Conservation (phyloP, 2,888 invertebrate species). For the Eupeodes luniger region DNA sequence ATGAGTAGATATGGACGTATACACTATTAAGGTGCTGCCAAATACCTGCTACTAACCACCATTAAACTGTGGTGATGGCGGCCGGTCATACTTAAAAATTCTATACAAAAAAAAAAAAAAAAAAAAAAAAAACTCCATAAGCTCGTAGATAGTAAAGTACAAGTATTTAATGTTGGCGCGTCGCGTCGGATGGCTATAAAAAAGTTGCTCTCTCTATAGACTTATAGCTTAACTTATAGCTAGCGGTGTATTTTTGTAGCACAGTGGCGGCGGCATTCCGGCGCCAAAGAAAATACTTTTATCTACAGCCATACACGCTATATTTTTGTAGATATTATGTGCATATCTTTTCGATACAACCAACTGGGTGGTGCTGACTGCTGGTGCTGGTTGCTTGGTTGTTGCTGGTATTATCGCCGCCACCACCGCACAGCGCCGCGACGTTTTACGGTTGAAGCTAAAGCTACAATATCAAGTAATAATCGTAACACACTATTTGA, state of each 20-base stretch:
- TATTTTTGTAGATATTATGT: conserved; percentile 35
- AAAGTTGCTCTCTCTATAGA: conserved; percentile 36
- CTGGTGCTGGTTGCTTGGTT: neutral
- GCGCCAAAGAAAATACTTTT: conserved; percentile 75
- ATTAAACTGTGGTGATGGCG: conserved; percentile 17
- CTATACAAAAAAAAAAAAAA: neutral
- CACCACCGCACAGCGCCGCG: neutral
- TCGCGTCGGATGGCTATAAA: conserved; percentile 48
- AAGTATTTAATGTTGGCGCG: conserved; percentile 71
- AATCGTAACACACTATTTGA: conserved; percentile 60
- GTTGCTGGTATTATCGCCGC: conserved; percentile 44
- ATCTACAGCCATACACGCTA: conserved; percentile 49
- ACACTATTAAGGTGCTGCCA: conserved; percentile 40
- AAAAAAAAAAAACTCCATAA: conserved; percentile 39
- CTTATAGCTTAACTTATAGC: conserved; percentile 38
- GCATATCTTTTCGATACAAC: conserved; percentile 48
- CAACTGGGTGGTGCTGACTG: conserved; percentile 38
- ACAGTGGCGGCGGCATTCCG: conserved; percentile 69
- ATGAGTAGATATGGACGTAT: conserved; percentile 25
- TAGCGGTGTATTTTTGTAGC: conserved; percentile 64
- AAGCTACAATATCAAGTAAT: conserved; percentile 60
- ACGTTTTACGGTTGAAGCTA: conserved; percentile 15
- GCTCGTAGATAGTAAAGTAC: conserved; percentile 56
- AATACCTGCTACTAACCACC: conserved; percentile 19
- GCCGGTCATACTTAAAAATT: conserved; percentile 33